Evolutionary conservation across 2,113 vertebrate species (phyloP), one percentile per base, ranked within the genome.

Genomic region (Baryphthengus martii): DNA sequence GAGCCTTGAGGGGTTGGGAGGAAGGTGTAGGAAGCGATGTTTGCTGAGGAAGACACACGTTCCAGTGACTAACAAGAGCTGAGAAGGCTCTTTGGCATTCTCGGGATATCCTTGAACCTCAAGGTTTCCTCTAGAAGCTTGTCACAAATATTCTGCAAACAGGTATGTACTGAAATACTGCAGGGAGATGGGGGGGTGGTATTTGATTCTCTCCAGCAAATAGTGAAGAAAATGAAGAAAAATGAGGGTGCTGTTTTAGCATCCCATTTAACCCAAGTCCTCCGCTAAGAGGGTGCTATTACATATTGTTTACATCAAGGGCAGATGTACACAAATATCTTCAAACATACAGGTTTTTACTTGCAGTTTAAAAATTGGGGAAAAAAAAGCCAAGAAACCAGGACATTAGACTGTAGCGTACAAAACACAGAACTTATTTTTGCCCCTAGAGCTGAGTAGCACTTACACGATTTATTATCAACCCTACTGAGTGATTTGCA

Each of bases 181-280:
- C 31, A 20, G 25, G 12, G 3, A 3, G 17, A 2, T 4, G 9
- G 13, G 3, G 21, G 45, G 12, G 45, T 14, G 21, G 31, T 3
- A 8, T 58, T 9, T 52, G 8, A 25, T 18, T 31, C 21, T 23
- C 31, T 77, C 28, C 17, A 63, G 37, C 8, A 61, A 66, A 50
- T 15, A 80, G 29, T 1, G 8, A 83, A 21, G 24, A 61, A 56
- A 59, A 79, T 8, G 1, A 37, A 31, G 21, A 29, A 59, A 78
- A 68, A 7, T 3, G 11, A n/a, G 17, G 37, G 6, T 6, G 6
- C 17, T 79, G 2, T 55, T 87, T 58, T 16, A 71, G 31, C 11
- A 84, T 50, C 11, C 47, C 20, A 7, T 25, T 65, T 68, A 52
- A 87, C 6, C 2, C 2, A n/a, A 40, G 39, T 14, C n/a, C 26